These are phyloP conservation scores for Nesoenas mayeri DNA, from an alignment of 2,113 vertebrate species.

Conservation along the genomic window DNA sequence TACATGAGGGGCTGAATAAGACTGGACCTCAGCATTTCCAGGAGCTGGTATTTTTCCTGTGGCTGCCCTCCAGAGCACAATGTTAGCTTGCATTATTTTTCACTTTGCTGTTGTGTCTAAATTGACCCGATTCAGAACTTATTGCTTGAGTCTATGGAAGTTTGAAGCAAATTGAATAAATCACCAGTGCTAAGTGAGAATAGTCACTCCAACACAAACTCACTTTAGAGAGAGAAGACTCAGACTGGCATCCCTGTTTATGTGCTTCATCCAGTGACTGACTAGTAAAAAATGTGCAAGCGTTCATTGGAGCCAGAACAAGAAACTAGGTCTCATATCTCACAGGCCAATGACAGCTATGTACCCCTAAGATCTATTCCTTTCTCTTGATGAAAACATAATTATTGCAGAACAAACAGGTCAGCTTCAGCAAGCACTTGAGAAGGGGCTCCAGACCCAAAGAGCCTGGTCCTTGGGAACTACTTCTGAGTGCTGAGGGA, in stretches of 20 bases:
- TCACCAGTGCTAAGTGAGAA: neutral
- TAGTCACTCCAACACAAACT: neutral
- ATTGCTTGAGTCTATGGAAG: neutral
- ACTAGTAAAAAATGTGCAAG: neutral
- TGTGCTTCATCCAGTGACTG: neutral
- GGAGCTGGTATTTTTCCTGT: neutral
- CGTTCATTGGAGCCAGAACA: neutral
- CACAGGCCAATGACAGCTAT: neutral
- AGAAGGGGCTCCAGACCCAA: neutral
- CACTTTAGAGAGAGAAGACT: neutral
- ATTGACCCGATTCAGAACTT: neutral
- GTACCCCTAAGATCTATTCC: neutral
- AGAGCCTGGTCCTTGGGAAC: neutral
- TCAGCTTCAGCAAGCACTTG: neutral
- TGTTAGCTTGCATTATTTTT: neutral
- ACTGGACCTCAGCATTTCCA: neutral
- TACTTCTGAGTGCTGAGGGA: neutral
- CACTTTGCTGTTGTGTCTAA: neutral
- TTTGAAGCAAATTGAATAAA: constrained; percentile 17
- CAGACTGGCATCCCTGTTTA: neutral
- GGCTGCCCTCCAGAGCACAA: neutral
- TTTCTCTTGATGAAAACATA: neutral
- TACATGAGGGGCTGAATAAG: neutral
- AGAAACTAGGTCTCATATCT: neutral
- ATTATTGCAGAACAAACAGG: neutral